Base-by-base conservation (phyloP, 1,140 invertebrate genomes). In the Drosophila azteca region DNA sequence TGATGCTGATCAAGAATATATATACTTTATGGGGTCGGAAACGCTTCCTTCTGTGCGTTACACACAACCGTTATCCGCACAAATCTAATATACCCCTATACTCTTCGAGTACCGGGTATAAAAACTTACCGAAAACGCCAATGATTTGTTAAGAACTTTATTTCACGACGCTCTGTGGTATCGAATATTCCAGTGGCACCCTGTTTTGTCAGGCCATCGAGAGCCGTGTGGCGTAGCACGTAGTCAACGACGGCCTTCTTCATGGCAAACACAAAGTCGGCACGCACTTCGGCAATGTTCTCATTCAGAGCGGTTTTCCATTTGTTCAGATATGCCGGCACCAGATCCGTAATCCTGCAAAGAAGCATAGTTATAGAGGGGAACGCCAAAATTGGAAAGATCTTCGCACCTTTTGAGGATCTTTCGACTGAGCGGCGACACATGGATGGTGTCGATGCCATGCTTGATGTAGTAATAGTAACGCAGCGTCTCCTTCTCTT, bases 401-500 rank as follows among this genome's bases (percentile, higher is more conserved):
- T 0, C 0, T 1, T 55, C 81, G 77, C 80, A 94, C 94, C 92
- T 93, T 35, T 93, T 90, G 44, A 94, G 92, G 82, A 95, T 92
- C 92, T 93, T 93, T 72, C 93, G 93, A 85, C 94, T 93, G 91
- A 98, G 94, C 2, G 96, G 95, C 17, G 96, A 95, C 1, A 98
- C 96, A 90, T 97, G 95, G 57, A 95, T 94, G 41, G 97, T 97
- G 87, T 97, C 96, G 35, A 98, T 95, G 0, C 97, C 97, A 92
- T 97, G 95, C 82, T 95, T 95, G 54, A 98, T 95, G 80, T 98
- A 98, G 92, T 97, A 97, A 90, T 97, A 97, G 92, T 98, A 98
- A 71, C 96, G 93, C 75, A 97, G 90, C 71, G 96, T 91, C 81
- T 96, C 94, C 59, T 94, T 94, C 77, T 97, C 95, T 31, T 94